These are phyloP conservation scores for Dunckerocampus dactyliophorus DNA, from an alignment of 2,113 vertebrate genomes.

Conservation along the genomic window DNA sequence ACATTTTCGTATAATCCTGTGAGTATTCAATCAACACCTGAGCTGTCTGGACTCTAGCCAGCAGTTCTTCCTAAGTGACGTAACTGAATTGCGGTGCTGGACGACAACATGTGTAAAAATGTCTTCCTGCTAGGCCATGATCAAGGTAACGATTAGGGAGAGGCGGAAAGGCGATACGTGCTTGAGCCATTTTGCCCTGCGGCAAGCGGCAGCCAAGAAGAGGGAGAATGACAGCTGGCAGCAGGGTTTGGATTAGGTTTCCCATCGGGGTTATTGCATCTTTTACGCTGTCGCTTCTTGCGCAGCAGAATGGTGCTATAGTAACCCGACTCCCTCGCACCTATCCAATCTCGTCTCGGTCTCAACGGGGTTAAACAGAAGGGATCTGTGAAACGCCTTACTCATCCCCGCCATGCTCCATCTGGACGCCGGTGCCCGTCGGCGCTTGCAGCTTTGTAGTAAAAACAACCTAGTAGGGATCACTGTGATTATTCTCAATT, in stretches of 20 bases:
- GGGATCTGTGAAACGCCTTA: constrained; percentile 65
- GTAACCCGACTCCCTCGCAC: constrained; percentile 71
- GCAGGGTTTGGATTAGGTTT: constrained; percentile 71
- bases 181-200: constrained; percentile 60
- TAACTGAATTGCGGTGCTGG: not conserved
- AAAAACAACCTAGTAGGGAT: not conserved
- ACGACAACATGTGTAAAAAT: constrained; percentile 18
- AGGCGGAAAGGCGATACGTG: constrained; percentile 63
- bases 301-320: constrained; percentile 61
- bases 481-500: no score
- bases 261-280: constrained; percentile 66
- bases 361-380: constrained; percentile 63
- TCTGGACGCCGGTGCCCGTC: constrained; percentile 60
- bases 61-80: not conserved
- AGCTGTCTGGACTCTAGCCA: not conserved
- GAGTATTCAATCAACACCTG: not conserved
- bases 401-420: constrained; percentile 69
- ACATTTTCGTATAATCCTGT: no score
- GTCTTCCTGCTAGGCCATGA: constrained; percentile 38
- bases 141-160: constrained; percentile 55
- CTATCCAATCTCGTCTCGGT: constrained; percentile 64
- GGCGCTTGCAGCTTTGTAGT: constrained; percentile 24
- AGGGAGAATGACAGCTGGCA: constrained; percentile 69
- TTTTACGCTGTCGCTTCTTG: constrained; percentile 63
- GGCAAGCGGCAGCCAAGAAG: constrained; percentile 20